Evolutionary conservation across 2,888 invertebrate genomes (phyloP), one percentile per base, ranked within the genome.

Genomic region (Entomobrya proxima): DNA sequence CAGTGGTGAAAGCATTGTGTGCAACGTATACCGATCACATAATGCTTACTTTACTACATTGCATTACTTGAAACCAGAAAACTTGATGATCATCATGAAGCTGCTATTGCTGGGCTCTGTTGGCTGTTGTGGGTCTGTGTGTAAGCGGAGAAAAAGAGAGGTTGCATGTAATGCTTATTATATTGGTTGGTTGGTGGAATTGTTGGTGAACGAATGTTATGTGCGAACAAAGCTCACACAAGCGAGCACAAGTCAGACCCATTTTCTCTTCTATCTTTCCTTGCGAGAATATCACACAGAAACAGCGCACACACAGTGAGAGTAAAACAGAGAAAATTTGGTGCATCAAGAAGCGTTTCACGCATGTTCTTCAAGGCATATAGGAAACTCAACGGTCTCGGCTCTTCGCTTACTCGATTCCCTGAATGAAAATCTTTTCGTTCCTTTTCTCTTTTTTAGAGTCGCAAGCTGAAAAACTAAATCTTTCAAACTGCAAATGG

Each of bases 201-300:
- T 64, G 64, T 64, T 50, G 74, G 44, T 52, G 76, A 77, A 35
- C 61, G 61, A 77, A 86, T 86, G 86, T 76, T 86, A 89, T 90
- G 90, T 89, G 89, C 89, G 88, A 89, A 88, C 87, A 89, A 88
- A 88, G 86, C 88, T 88, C 87, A 89, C 85, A 88, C 87, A 88
- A 88, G 89, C 88, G 86, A 82, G 78, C 86, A 81, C 81, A 86
- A 86, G 75, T 81, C 86, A 78, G 78, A 67, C 75, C 79, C 47
- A 83, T 75, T 86, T 86, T 80, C 83, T 64, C 58, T 37, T 47
- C 11, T 35, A 40, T 52, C 55, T 55, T 72, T 52, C 40, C 77
- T 18, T 64, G 4, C 61, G 74, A 50, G 83, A 35, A 32, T 50
- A 83, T 32, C 58, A 37, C 35, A 30, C 69, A 67, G 18, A 21